phyloP scores from a whole-genome alignment of 92 coral and sea anemone genomes.

The Nematostella vectensis region DNA sequence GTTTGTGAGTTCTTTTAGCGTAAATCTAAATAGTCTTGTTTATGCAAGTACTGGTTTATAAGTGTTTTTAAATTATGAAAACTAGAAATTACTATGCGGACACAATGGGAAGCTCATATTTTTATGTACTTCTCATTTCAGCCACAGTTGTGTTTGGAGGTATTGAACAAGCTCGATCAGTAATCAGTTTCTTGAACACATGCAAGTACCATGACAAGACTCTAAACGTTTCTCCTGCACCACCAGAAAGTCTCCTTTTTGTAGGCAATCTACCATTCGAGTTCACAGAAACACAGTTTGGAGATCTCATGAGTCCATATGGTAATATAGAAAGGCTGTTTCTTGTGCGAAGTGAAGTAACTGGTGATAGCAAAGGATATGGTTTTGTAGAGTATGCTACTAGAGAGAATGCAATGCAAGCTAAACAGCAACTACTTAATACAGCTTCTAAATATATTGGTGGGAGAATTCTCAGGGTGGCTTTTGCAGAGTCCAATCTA shows the following conservation, averaged over 20 bases:
- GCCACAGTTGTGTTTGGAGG: slow-evolving; percentile 40
- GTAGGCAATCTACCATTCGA: slow-evolving; percentile 91
- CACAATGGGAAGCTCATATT: too few species aligned
- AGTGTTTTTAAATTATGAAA: too few species aligned
- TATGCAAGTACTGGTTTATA: too few species aligned
- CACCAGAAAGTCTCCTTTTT: slow-evolving; percentile 69
- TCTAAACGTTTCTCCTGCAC: slow-evolving; percentile 51
- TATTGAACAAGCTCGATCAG: slow-evolving; percentile 49
- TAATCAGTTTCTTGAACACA: slow-evolving; percentile 20
- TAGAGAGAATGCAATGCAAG: slow-evolving; percentile 54
- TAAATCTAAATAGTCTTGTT: too few species aligned
- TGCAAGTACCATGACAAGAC: slow-evolving; percentile 42
- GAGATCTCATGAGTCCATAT: slow-evolving; percentile 72
- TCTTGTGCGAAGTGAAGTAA: slow-evolving; percentile 61
- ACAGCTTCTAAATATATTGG: slow-evolving; percentile 73
- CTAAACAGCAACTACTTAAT: slow-evolving; percentile 60
- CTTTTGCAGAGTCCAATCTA: slow-evolving; percentile 71
- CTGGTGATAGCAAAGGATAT: slow-evolving; percentile 92
- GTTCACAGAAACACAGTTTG: slow-evolving; percentile 68
- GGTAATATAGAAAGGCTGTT: slow-evolving; percentile 72
- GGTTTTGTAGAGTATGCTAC: slow-evolving; percentile 81
- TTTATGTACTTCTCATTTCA: too few species aligned
- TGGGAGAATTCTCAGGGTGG: slow-evolving; percentile 72
- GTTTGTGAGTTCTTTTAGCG: too few species aligned
- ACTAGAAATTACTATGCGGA: too few species aligned